Evolutionary conservation across 1,140 invertebrate genomes (phyloP).

Genomic region (Eriosoma lanigerum): DNA sequence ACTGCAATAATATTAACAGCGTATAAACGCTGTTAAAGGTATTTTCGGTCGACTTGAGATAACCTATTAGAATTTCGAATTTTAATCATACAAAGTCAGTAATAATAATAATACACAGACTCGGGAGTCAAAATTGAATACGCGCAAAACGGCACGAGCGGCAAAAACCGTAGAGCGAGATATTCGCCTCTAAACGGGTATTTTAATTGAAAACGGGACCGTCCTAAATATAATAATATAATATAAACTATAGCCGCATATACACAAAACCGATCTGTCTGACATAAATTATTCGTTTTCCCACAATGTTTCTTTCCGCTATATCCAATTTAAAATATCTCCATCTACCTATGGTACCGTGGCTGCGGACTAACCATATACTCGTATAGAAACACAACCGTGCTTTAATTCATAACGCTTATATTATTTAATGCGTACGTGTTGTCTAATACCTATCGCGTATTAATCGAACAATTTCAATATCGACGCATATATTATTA

Average conservation of each 20-base stretch:
- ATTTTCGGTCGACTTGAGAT: background rate
- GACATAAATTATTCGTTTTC: conserved; percentile 51
- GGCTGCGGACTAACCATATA: background rate
- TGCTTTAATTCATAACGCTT: conserved; percentile 38
- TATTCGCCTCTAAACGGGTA: conserved; percentile 28
- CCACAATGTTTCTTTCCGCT: background rate
- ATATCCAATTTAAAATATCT: conserved; percentile 9
- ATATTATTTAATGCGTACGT: background rate
- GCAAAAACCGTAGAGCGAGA: conserved; percentile 17
- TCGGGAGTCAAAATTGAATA: background rate
- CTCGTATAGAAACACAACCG: background rate
- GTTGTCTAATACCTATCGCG: no score
- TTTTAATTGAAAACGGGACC: conserved; percentile 50
- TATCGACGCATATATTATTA: no score
- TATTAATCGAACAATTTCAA: no score
- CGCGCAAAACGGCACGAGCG: background rate
- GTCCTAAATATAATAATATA: background rate
- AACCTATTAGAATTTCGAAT: background rate
- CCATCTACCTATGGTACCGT: conserved; percentile 7
- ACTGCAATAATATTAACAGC: background rate
- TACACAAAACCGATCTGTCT: conserved; percentile 45
- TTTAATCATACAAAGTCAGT: background rate
- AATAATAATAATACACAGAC: background rate
- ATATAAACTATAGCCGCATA: conserved; percentile 1
- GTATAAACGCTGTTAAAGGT: no score